These are phyloP conservation scores for Platyrinchus mystaceus DNA, from an alignment of 2,797 vertebrate species.

Conservation along the genomic window DNA sequence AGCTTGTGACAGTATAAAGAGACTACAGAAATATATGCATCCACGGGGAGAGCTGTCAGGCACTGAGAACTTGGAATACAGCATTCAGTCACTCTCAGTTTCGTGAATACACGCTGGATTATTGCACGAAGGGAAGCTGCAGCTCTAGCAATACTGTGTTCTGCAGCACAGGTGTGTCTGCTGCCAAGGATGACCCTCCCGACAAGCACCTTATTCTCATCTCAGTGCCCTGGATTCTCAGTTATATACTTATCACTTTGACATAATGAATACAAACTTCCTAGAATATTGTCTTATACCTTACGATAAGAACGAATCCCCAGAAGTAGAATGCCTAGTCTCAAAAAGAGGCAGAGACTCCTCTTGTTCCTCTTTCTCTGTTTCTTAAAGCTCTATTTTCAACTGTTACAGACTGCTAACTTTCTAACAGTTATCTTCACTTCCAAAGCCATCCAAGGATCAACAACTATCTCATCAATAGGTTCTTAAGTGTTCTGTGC, in stretches of 20 bases:
- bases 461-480: neutral
- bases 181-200: neutral
- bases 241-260: neutral
- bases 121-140: constrained; percentile 22
- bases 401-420: neutral
- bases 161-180: neutral
- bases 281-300: neutral
- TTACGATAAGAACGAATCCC: neutral
- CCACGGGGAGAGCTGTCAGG: constrained; percentile 14
- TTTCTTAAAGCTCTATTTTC: neutral
- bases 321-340: neutral
- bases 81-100: constrained; percentile 1
- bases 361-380: neutral
- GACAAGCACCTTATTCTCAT: neutral
- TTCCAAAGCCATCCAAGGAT: neutral
- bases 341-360: neutral
- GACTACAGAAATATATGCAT: constrained; percentile 22
- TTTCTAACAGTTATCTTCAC: neutral
- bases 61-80: neutral
- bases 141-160: neutral
- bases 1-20: constrained; percentile 34
- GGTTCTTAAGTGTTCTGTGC: neutral
- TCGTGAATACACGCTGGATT: neutral
- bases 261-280: neutral
- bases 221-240: neutral